Evolutionary conservation across 2,888 invertebrate genomes (phyloP).

Genomic region (Pyrocoelia pectoralis): DNA sequence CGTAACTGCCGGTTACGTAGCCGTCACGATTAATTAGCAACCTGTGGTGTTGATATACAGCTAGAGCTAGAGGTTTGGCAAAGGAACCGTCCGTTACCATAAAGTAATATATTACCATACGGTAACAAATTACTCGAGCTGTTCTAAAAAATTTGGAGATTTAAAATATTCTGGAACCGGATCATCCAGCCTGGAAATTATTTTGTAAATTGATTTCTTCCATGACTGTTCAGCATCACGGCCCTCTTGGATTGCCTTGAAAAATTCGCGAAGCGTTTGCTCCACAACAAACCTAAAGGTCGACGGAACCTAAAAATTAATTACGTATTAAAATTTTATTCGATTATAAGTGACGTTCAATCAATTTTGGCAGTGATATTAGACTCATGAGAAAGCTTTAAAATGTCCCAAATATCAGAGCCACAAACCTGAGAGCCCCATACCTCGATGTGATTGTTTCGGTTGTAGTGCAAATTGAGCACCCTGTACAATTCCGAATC

Average conservation of each 20-base stretch:
- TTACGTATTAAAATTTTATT: neutral
- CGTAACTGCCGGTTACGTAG: slow-evolving; percentile 31
- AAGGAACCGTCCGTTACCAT: slow-evolving; percentile 28
- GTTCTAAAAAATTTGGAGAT: slow-evolving; percentile 98
- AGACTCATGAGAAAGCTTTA: slow-evolving; percentile 14
- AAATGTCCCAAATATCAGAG: slow-evolving; percentile 48
- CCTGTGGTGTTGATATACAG: slow-evolving; percentile 35
- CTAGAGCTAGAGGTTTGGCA: slow-evolving; percentile 29
- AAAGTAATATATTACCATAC: slow-evolving; percentile 45
- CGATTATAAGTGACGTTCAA: neutral
- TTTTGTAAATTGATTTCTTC: slow-evolving; percentile 99
- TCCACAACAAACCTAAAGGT: slow-evolving; percentile 98
- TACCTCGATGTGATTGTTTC: slow-evolving; percentile 96
- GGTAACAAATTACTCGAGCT: slow-evolving; percentile 80
- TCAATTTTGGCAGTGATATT: slow-evolving; percentile 11
- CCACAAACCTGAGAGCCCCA: slow-evolving; percentile 73
- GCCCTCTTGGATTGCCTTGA: slow-evolving; percentile 95
- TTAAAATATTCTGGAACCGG: slow-evolving; percentile 99
- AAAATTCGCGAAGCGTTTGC: slow-evolving; percentile 98
- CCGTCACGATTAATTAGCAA: slow-evolving; percentile 33
- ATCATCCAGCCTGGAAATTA: slow-evolving; percentile 98
- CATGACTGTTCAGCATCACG: slow-evolving; percentile 99
- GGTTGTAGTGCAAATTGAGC: slow-evolving; percentile 98
- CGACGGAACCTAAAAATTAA: slow-evolving; percentile 82
- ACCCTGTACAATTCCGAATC: slow-evolving; percentile 98